These are phyloP conservation scores for Phortica variegata DNA, from an alignment of 1,140 invertebrate genomes.

Conservation along the genomic window DNA sequence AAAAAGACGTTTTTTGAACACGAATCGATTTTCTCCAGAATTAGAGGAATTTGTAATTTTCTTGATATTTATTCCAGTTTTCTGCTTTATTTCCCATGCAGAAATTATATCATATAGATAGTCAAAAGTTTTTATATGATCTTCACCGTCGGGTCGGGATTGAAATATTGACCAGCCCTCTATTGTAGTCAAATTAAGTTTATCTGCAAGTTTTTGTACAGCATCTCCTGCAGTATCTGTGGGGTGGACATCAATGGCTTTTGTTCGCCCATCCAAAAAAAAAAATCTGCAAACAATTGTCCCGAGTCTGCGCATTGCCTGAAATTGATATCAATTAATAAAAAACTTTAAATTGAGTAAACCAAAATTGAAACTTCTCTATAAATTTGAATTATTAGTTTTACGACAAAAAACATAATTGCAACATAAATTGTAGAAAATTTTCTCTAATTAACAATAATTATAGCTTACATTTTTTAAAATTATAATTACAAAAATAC, in stretches of 20 bases:
- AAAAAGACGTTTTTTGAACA: slow-evolving; percentile 90
- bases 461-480: neutral
- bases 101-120: slow-evolving; percentile 93
- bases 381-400: too few relatives aligned
- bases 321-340: slow-evolving; percentile 19
- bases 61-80: slow-evolving; percentile 61
- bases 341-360: neutral
- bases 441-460: neutral
- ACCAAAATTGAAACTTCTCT: too few relatives aligned
- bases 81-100: slow-evolving; percentile 82
- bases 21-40: slow-evolving; percentile 87
- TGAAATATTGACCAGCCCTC: slow-evolving; percentile 96
- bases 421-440: neutral
- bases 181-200: slow-evolving; percentile 76
- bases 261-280: slow-evolving; percentile 92
- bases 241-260: slow-evolving; percentile 93
- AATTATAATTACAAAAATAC: slow-evolving; percentile 30
- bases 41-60: slow-evolving; percentile 64
- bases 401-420: neutral
- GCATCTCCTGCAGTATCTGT: slow-evolving; percentile 91
- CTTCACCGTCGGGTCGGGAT: slow-evolving; percentile 78
- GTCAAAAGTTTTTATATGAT: slow-evolving; percentile 90
- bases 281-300: slow-evolving; percentile 94
- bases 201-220: slow-evolving; percentile 83
- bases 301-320: slow-evolving; percentile 84